Percentiles rank a stretch among this genome's conserved stretches.
phyloP scores from a whole-genome alignment of 2,113 vertebrate species.

The Scomber colias region DNA sequence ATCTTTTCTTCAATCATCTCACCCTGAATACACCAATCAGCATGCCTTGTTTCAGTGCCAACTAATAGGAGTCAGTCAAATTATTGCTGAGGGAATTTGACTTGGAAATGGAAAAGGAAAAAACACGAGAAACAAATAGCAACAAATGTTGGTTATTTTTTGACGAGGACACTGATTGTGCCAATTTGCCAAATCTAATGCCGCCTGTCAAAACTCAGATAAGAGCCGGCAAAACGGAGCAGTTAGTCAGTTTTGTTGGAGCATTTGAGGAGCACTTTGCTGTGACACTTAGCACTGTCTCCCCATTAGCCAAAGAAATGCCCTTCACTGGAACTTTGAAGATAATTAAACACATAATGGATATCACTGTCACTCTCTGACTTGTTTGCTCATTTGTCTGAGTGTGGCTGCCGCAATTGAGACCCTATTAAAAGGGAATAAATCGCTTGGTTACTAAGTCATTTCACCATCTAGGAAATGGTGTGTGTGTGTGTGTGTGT shows the following conservation, averaged over 20 bases:
- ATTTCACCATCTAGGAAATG: constrained; percentile 83
- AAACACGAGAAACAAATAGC: constrained; percentile 76
- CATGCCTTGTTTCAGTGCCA: constrained; percentile 71
- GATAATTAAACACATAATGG: constrained; percentile 89
- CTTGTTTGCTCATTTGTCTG: constrained; percentile 86
- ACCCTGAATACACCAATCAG: constrained; percentile 81
- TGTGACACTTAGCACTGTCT: constrained; percentile 80
- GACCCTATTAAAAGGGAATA: constrained; percentile 87
- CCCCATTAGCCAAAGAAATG: constrained; percentile 85
- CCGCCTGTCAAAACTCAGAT: constrained; percentile 73
- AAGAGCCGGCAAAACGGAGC: constrained; percentile 58
- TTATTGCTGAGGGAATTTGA: constrained; percentile 76
- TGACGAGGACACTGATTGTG: constrained; percentile 81
- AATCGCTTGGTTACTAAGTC: constrained; percentile 86
- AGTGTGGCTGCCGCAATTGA: constrained; percentile 81
- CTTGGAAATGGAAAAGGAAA: constrained; percentile 76
- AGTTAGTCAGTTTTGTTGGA: constrained; percentile 74
- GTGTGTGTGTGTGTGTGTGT: constrained; percentile 51
- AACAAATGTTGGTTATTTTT: constrained; percentile 77
- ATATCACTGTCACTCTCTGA: constrained; percentile 87
- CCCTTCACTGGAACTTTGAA: constrained; percentile 88
- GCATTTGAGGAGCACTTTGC: constrained; percentile 80
- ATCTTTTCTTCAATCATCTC: constrained; percentile 77
- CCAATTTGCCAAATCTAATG: constrained; percentile 76
- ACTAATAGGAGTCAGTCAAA: constrained; percentile 78